Base-by-base conservation (phyloP, 2,888 invertebrate species). In the Latheticus oryzae region DNA sequence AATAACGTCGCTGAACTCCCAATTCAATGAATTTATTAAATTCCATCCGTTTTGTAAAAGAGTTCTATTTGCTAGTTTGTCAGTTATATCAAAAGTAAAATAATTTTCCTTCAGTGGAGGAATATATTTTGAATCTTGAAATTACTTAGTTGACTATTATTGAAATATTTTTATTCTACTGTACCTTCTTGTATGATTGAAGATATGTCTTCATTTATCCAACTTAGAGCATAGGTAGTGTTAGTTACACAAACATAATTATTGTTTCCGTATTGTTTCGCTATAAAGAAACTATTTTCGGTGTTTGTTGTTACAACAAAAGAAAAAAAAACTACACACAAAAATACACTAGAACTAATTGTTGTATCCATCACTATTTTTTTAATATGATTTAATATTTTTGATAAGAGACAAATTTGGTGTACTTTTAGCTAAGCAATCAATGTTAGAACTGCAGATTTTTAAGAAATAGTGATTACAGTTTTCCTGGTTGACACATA, bases 21-120 rank as follows among this genome's bases (percentile, higher is more conserved):
- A 28, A 2, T 51, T 3, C 5, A 32, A n/a, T 3, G 38, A 40
- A 11, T 38, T 19, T 23, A 11, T 16, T 8, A 50, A 7, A 9
- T 5, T 30, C 51, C 51, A 51, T 21, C 5, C 2, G 1, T 11
- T 50, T 50, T 23, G 28, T 37, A 11, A 45, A 48, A 24, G 5
- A n/a, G 3, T 26, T 15, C 11, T 1, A 16, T 43, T 16, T 30
- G n/a, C 2, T 24, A 2, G 13, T 23, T 13, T n/a, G n/a, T 48
- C 8, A 15, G 9, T 24, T 1, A 48, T 48, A 15, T 24, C 11
- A 16, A 5, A 35, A 5, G 13, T 26, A 8, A 43, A 33, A 33
- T 13, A 7, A 21, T 17, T 12, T 12, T 12, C 11, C n/a, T 13
- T 7, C 7, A 8, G 15, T 33, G 7, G n/a, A n/a, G 33, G 33